These are phyloP conservation scores for Macrosoma leucophasiata DNA, from an alignment of 2,888 invertebrate species.

Conservation along the genomic window DNA sequence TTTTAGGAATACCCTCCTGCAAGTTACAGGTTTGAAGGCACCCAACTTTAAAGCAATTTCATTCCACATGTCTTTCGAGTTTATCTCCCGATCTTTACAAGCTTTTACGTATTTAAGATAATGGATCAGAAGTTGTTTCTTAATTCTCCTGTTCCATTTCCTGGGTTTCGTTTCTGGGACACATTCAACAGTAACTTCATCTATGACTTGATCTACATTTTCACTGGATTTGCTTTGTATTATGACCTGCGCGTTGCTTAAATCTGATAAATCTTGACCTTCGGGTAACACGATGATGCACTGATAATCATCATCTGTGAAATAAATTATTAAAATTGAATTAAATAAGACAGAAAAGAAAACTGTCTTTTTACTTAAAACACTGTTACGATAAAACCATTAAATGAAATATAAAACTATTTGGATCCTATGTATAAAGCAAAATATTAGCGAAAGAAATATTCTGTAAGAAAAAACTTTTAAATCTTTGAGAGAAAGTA, in stretches of 20 bases:
- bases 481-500: no score
- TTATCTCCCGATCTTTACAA: slow-evolving; percentile 43
- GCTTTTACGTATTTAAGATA: slow-evolving; percentile 52
- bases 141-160: slow-evolving; percentile 51
- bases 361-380: neutral
- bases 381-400: slow-evolving; percentile 5
- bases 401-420: no score
- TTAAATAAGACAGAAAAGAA: slow-evolving; percentile 2
- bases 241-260: slow-evolving; percentile 38
- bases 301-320: slow-evolving; percentile 63
- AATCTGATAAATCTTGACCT: slow-evolving; percentile 42
- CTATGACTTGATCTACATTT: neutral
- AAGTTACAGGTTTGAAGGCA: slow-evolving; percentile 40
- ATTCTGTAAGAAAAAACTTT: no score
- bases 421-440: no score
- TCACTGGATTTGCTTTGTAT: slow-evolving; percentile 18
- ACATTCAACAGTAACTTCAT: slow-evolving; percentile 11
- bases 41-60: slow-evolving; percentile 45
- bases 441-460: no score
- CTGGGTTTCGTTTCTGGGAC: slow-evolving; percentile 19
- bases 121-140: slow-evolving; percentile 43
- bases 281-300: slow-evolving; percentile 67
- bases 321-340: slow-evolving; percentile 15
- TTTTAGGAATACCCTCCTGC: slow-evolving; percentile 50
- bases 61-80: slow-evolving; percentile 49